Evolutionary conservation across 2,888 invertebrate genomes (phyloP), one percentile per base, ranked within the genome.

Genomic region (Strigamia maritima): DNA sequence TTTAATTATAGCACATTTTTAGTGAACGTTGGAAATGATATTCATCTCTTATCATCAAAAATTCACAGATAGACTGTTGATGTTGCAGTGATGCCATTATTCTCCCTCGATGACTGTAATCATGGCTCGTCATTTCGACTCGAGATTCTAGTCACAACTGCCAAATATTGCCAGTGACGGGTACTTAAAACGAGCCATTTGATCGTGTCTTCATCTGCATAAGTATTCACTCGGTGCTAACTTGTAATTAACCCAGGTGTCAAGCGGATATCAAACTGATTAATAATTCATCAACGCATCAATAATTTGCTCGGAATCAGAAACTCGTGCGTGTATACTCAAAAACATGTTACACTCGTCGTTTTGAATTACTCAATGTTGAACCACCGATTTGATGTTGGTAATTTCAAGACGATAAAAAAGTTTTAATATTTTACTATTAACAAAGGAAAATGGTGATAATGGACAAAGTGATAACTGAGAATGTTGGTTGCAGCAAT

Each of bases 101-200:
- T 60, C 60, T 60, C 60, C 60, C 60, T 60, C 60, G 60, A 60
- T 60, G 60, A 60, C 60, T 60, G 60, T 60, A 60, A 60, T 60
- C 60, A 60, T 60, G 60, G 60, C 60, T 60, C 60, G 60, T 60
- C n/a, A 60, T 60, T 60, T 60, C 60, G 60, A 7, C 16, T 60
- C 60, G 60, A 19, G 60, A 60, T 60, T 60, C 22, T 19, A 60
- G 60, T 60, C 60, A 60, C 60, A 60, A 60, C 60, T 60, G 60
- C 60, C 60, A 60, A 60, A 60, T 60, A 60, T 60, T 60, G 60
- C n/a, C 60, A 60, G 60, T 60, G 60, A 60, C 60, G 22, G 40
- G 60, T 60, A 22, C 60, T 60, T 60, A 6, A 60, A 60, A 60
- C 60, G 60, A 60, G 60, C 19, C 60, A 60, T 60, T 60, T 60